Evolutionary conservation across 2,888 invertebrate species (phyloP), one percentile per base, ranked within the genome.

Genomic region (Drosophila eohydei): DNA sequence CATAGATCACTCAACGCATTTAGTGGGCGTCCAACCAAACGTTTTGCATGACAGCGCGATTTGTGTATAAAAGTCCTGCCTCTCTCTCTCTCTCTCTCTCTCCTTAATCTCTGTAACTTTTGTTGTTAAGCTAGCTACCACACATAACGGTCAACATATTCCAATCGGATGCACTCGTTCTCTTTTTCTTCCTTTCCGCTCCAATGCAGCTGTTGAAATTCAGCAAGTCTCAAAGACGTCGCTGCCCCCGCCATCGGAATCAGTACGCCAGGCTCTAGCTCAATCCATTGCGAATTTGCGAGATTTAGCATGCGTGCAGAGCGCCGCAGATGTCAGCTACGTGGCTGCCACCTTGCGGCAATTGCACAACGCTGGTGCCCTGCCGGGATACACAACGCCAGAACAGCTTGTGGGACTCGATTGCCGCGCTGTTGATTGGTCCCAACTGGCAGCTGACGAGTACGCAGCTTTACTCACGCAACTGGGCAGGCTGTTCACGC

Each of bases 371-470:
- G 61, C 54, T 5, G 78, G 91, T 41, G 83, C 91, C 50, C 83
- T 94, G 58, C 94, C 94, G 4, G 93, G 92, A 9, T 90, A 87
- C 26, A 85, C 95, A 36, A 96, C 96, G 0, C 94, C 95, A 21
- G 95, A 96, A 89, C 95, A 95, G 89, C 91, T 96, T n/a, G 88
- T 92, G 12, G 93, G 93, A 41, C 74, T 94, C 2, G 96, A 96
- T 91, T 74, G 81, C 14, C 90, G 88, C 48, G 26, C 64, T 3
- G 46, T 78, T 32, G 74, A 89, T 40, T 93, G 93, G 91, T 62
- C 82, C 28, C 75, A 91, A 32, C 93, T 94, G 41, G 91, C 94
- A 5, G 81, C 93, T 4, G 92, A 93, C 16, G 78, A 92, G 0
- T 95, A 95, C 81, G 92, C 94, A 0, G 92, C 93, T 34, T 84